phyloP scores from a whole-genome alignment of 2,113 vertebrate species.

The Pampusana beccarii region DNA sequence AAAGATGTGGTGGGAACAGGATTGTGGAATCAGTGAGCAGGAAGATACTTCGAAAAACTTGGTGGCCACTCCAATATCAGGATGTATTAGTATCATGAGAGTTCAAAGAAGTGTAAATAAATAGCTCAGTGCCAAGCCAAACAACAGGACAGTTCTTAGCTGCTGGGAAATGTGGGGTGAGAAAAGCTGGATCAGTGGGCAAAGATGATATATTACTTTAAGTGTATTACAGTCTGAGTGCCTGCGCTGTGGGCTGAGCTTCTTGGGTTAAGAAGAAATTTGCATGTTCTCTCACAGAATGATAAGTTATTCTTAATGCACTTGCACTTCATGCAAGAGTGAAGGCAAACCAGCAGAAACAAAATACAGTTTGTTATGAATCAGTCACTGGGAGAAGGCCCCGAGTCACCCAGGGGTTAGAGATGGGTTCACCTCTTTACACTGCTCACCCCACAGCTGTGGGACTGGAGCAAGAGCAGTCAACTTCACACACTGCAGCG shows the following conservation, averaged over 20 bases:
- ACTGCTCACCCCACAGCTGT: background rate
- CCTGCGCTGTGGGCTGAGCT: background rate
- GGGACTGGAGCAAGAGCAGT: background rate
- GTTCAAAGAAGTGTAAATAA: background rate
- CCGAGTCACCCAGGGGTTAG: background rate
- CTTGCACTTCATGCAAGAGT: background rate
- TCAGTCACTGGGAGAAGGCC: background rate
- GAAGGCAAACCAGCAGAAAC: background rate
- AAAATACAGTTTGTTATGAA: background rate
- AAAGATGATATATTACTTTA: background rate
- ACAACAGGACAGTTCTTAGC: accelerated
- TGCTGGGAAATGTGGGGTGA: background rate
- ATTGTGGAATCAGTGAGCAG: background rate
- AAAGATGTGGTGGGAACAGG: background rate
- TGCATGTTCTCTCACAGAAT: accelerated
- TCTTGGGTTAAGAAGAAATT: background rate
- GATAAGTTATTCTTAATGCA: background rate
- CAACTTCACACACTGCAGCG: background rate
- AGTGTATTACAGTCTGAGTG: too few relatives aligned
- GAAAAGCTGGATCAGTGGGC: background rate
- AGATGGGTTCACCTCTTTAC: background rate
- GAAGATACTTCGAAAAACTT: background rate
- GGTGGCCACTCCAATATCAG: background rate
- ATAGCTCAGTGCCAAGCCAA: background rate
- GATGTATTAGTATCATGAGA: background rate